Conservation (phyloP, 2,797 vertebrate genomes). For the Cyclopterus lumpus region DNA sequence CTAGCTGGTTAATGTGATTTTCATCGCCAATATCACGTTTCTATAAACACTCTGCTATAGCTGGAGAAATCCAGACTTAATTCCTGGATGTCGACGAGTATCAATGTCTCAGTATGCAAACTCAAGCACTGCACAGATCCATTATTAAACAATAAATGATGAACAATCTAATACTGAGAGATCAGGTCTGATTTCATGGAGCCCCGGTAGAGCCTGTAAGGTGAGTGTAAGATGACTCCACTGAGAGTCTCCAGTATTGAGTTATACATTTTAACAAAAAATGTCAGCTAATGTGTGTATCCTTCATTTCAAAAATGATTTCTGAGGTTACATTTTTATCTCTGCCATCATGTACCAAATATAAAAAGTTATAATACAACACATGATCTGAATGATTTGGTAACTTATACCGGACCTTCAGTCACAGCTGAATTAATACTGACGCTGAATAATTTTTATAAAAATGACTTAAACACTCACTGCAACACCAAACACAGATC, state of each 20-base stretch:
- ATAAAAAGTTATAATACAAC: background rate
- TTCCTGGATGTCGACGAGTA: conserved; percentile 47
- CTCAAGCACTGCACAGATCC: conserved; percentile 52
- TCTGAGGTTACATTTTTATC: background rate
- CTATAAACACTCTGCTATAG: background rate
- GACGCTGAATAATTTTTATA: background rate
- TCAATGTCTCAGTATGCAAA: conserved; percentile 62
- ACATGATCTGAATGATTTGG: background rate
- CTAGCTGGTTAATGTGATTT: conserved; percentile 37
- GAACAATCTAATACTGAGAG: conserved; percentile 62
- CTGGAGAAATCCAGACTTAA: conserved; percentile 28
- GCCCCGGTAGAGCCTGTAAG: conserved; percentile 31
- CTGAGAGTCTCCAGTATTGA: background rate
- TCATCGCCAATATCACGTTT: conserved; percentile 52
- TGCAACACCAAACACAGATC: background rate
- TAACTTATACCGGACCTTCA: background rate
- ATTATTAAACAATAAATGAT: conserved; percentile 55
- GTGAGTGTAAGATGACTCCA: background rate
- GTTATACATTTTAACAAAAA: background rate
- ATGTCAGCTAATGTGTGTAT: background rate
- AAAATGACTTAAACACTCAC: background rate
- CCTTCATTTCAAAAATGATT: background rate
- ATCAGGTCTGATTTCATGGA: conserved; percentile 61
- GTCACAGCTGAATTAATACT: background rate
- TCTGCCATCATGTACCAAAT: background rate